phyloP scores from a whole-genome alignment of 2,113 vertebrate species.

The Diphyllodes magnificus region DNA sequence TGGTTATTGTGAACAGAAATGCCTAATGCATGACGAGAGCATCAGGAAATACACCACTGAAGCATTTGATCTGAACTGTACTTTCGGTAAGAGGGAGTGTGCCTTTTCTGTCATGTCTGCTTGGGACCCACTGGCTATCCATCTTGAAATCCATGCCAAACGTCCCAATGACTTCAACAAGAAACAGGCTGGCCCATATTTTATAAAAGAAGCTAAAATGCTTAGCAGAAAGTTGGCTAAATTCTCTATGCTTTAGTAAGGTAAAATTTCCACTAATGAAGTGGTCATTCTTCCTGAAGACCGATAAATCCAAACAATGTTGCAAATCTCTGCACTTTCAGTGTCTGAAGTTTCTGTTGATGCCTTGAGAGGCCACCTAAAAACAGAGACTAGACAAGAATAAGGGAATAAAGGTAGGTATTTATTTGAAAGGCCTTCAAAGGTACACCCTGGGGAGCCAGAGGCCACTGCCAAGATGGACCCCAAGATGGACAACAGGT shows the following conservation, averaged over 20 bases:
- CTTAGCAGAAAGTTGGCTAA: background rate
- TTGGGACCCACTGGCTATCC: background rate
- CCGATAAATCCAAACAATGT: background rate
- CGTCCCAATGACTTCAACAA: background rate
- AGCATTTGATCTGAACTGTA: background rate
- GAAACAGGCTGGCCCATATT: background rate
- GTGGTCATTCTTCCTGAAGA: background rate
- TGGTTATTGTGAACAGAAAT: conserved; percentile 9
- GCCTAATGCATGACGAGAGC: background rate
- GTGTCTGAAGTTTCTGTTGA: background rate
- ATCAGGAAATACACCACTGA: background rate
- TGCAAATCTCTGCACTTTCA: background rate
- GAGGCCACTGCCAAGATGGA: no score
- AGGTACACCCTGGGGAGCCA: no score
- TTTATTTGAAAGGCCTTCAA: no score
- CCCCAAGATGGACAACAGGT: no score
- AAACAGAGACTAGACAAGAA: no score
- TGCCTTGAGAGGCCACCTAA: no score
- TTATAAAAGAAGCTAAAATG: background rate
- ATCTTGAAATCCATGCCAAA: background rate
- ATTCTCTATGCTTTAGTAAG: background rate
- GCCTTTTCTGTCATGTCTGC: background rate
- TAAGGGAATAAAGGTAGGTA: no score
- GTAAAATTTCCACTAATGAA: background rate
- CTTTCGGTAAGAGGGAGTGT: background rate